phyloP scores from a whole-genome alignment of 37 sponge, comb jelly and placozoan species.

The Bolinopsis microptera region DNA sequence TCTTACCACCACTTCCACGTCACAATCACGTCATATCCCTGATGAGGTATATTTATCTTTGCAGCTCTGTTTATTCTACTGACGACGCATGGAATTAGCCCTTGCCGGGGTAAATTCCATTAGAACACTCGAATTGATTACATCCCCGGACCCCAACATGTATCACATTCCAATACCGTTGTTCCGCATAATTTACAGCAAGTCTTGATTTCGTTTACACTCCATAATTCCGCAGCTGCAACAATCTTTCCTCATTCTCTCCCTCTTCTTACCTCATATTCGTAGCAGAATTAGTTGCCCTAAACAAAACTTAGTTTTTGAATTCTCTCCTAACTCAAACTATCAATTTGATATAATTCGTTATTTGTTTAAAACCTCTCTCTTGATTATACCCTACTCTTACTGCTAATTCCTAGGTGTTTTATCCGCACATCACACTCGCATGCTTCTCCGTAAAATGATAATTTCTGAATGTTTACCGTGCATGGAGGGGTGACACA shows the following conservation, averaged over 20 bases:
- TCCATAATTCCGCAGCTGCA: not conserved
- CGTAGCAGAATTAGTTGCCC: no score
- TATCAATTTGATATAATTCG: no score
- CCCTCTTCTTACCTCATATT: not conserved
- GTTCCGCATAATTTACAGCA: not conserved
- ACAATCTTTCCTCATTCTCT: not conserved
- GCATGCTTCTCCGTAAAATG: no score
- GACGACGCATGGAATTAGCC: not conserved
- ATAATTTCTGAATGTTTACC: not conserved
- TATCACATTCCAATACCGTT: not conserved
- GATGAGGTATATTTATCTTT: not conserved
- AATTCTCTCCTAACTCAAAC: not conserved
- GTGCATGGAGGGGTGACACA: not conserved
- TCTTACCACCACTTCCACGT: not conserved
- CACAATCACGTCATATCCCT: not conserved
- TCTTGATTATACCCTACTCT: no score
- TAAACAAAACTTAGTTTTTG: no score
- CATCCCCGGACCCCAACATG: not conserved
- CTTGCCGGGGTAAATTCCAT: not conserved
- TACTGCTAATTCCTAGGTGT: no score
- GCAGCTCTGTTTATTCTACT: not conserved
- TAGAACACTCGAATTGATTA: not conserved
- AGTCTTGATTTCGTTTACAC: not conserved
- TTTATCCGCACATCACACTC: no score
- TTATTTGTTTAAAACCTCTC: no score